Evolutionary conservation across 92 coral and sea anemone species (phyloP), one percentile per base, ranked within the genome.

Genomic region (Ricordea florida): DNA sequence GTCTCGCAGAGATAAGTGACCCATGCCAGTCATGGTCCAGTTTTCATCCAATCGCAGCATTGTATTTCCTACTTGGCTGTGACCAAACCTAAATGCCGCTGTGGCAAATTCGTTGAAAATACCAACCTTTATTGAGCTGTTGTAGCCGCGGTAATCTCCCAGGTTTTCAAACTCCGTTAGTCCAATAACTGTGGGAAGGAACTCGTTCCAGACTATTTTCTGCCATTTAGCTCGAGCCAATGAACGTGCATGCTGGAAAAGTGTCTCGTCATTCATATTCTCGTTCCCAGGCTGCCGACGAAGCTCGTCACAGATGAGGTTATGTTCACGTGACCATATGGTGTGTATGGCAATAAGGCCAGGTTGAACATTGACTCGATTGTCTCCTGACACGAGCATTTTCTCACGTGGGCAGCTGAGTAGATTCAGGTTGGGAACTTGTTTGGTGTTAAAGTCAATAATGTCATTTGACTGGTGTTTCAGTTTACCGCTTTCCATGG

Each of bases 311-410:
- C 99, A 96, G 68, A 96, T 90, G 25, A 73, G 71, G 66, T 96
- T 96, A 73, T 96, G 99, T 47, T 96, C 99, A 23, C 99, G 94
- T 34, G 99, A 93, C 85, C 93, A 92, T 13, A 96, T 42, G 31
- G 99, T 89, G 87, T 96, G 99, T 9, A 92, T 82, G 11, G 93
- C 93, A 23, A 96, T 96, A 23, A 96, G 89, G 58, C 99, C 99
- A 18, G 99, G 99, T 49, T 96, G 99, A 33, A 96, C 99, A 78
- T 96, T 96, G 60, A 96, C 99, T 59, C 99, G 94, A 83, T 93
- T 93, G 74, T 96, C 99, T 9, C 99, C 99, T 15, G 99, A 96
- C 10, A 96, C 91, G 26, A 96, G 74, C 86, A 96, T 82, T 72
- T 90, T 93, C 53, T 96, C 99, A 52, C 97, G 97, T 45, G 99